Conservation (phyloP, 1,140 invertebrate species). For the Drosophila aff. region DNA sequence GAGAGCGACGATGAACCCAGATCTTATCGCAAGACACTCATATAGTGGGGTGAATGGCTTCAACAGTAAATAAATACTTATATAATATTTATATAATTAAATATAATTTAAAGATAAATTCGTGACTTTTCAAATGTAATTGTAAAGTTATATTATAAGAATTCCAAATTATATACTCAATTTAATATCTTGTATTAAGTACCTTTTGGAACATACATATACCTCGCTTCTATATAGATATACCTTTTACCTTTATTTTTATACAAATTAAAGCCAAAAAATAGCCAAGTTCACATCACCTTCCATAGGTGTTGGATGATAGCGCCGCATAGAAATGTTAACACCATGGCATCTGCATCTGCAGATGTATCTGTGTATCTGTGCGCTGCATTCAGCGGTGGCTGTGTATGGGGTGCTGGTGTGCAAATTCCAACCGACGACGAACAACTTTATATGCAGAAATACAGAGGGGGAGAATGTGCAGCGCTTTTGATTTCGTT, state of each 20-base stretch:
- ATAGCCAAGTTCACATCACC: constrained; percentile 12
- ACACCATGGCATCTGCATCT: constrained; percentile 43
- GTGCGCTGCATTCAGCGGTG: constrained; percentile 24
- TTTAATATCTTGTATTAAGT: not conserved
- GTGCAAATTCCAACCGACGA: constrained; percentile 57
- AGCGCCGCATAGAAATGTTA: constrained; percentile 74
- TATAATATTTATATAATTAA: not conserved
- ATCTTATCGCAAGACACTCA: not conserved
- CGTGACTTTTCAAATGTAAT: too few relatives aligned
- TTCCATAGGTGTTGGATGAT: constrained; percentile 63
- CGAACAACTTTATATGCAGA: constrained; percentile 70
- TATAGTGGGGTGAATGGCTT: not conserved
- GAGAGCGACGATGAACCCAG: not conserved
- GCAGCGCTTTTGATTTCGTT: constrained; percentile 73
- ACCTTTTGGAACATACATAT: not conserved
- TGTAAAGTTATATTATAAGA: too few relatives aligned
- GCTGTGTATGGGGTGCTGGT: constrained; percentile 25
- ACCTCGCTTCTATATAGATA: not conserved
- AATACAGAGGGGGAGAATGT: constrained; percentile 43
- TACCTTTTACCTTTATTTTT: not conserved
- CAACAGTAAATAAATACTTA: not conserved
- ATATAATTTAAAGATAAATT: too few relatives aligned
- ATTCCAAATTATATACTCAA: not conserved
- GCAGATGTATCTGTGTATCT: constrained; percentile 15
- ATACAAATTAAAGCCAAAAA: not conserved